Evolutionary conservation across 2,797 vertebrate genomes (phyloP), one percentile per base, ranked within the genome.

Genomic region (Gorsachius magnificus): DNA sequence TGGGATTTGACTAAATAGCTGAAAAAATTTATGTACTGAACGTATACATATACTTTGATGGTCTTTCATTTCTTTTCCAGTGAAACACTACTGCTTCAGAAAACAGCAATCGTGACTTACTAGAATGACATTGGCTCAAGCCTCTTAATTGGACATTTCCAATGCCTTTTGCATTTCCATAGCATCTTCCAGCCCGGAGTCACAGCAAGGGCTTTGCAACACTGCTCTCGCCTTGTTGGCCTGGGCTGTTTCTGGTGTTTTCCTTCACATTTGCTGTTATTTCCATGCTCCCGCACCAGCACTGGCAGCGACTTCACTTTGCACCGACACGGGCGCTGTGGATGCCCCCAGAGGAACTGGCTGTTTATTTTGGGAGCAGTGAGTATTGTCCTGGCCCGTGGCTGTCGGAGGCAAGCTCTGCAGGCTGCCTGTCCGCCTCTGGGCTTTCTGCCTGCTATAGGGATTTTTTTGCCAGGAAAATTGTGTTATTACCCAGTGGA

Each of bases 1-100:
- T 61, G 38, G n/a, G 41, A 74, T 82, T 84, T 86, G 54, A 89
- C 66, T 82, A 90, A 94, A 89, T 75, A 89, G 61, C 66, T 75
- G 74, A 57, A 84, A 92, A 84, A 89, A 56, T 17, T 11, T 46
- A 33, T 4, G 10, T 61, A 36, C 65, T 29, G 45, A 74, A 38
- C 26, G 20, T 31, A 53, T 15, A 48, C 13, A 4, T 22, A 19
- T 24, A 54, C 20, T 82, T 76, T 22, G 43, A 80, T 4, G 11
- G 66, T 7, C 36, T 69, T 68, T 63, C 16, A 51, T 70, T 81
- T 89, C 45, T 71, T 51, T 41, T 29, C 33, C 28, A 33, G 24
- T 58, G 53, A 82, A 91, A 63, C 48, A 13, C 28, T 7, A 29
- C 53, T 29, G 46, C 81, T 74, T 87, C 54, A 63, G 58, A 51